Base-by-base conservation (phyloP, 2,888 invertebrate species). In the Zhuqinia jingwanae region DNA sequence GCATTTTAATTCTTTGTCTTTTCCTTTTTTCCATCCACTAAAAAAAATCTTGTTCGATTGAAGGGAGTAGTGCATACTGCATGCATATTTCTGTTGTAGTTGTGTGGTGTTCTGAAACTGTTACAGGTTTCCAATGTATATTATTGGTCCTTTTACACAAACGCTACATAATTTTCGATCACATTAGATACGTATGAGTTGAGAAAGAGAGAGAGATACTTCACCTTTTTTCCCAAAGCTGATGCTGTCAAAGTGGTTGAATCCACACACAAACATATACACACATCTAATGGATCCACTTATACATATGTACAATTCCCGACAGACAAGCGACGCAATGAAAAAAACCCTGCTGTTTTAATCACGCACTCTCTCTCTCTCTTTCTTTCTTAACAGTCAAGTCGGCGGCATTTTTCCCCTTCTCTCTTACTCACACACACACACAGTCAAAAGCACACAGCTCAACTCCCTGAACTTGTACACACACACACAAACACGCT, bases 291-390 rank as follows among this genome's bases (percentile, higher is more conserved):
- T 85, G 85, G 78, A 79, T 68, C 85, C 63, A 84, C 84, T 77
- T 84, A 77, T 42, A 84, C 17, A 77, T 42, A 84, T 15, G 22
- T 42, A 53, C 77, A 60, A 84, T 77, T 84, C 77, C 85, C 78
- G 73, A 73, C 78, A 78, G 76, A 83, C 75, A 63, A 84, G 73
- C 85, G 73, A 79, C 53, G 78, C 78, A 79, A 73, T 78, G 85
- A 63, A 85, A 76, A 80, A 60, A 79, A 73, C 78, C 85, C 85
- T 77, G 85, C 85, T 85, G 85, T 85, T 85, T 85, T 85, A 85
- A 85, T 85, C 85, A 85, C 85, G 85, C 60, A 78, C 85, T 78
- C 78, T 42, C 42, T 36, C 65, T 50, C 42, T 47, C 42, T 36
- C 22, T 42, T 17, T 70, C 45, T 13, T 20, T 58, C 58, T 45